A percentile compares a stretch with the other conserved stretches of the same genome.
Conservation (phyloP, 2,797 vertebrate genomes). For the Poeciliopsis gracilis region DNA sequence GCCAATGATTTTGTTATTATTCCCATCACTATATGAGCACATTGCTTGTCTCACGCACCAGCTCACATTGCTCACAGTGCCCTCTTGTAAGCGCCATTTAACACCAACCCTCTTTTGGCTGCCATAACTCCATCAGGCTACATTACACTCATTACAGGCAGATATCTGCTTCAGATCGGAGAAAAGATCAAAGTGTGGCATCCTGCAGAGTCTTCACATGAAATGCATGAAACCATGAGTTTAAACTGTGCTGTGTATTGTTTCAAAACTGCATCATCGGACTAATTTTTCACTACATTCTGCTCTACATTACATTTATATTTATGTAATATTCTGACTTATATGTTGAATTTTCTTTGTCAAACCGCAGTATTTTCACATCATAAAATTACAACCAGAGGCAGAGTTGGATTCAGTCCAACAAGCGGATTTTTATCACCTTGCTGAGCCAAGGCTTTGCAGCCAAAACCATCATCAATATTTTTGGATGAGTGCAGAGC, state of each 20-base stretch:
- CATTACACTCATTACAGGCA: conserved; percentile 56
- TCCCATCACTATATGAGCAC: conserved; percentile 24
- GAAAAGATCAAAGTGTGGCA: conserved; percentile 48
- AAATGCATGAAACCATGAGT: conserved; percentile 6
- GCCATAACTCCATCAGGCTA: conserved; percentile 52
- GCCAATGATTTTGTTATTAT: conserved; percentile 34
- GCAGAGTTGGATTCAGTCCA: not conserved
- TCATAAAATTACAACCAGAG: not conserved
- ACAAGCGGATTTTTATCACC: not conserved
- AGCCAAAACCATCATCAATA: not conserved
- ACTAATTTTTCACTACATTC: not conserved
- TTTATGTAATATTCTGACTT: not conserved
- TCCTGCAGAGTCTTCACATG: conserved; percentile 11
- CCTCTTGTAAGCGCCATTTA: conserved; percentile 55
- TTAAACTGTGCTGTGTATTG: not conserved
- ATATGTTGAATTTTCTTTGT: not conserved
- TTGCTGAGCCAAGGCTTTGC: not conserved
- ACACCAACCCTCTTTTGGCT: conserved; percentile 40
- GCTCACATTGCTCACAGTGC: conserved; percentile 42
- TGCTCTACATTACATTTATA: not conserved
- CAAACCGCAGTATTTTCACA: not conserved
- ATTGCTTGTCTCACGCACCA: conserved; percentile 29
- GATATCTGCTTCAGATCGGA: conserved; percentile 60
- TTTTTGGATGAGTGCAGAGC: conserved; percentile 10
- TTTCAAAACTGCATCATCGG: not conserved